Conservation (phyloP, 2,888 invertebrate species). For the Erebia epiphron region DNA sequence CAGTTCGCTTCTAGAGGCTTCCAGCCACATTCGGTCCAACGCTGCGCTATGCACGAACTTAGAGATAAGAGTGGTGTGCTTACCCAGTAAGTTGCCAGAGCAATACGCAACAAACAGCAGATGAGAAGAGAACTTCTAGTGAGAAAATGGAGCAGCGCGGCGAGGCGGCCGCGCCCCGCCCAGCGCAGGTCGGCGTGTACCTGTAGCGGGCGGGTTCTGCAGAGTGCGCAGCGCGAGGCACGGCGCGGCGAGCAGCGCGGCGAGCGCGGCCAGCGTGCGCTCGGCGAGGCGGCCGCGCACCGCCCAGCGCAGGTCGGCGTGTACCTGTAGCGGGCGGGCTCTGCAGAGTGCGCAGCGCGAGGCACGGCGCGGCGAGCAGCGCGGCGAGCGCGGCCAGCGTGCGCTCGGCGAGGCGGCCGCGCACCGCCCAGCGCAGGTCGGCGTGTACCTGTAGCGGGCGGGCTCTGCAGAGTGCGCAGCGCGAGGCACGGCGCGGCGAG, state of each 20-base stretch:
- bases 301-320: constrained; percentile 66
- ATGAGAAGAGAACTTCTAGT: too few species aligned
- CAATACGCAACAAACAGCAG: too few species aligned
- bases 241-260: constrained; percentile 51
- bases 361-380: constrained; percentile 46
- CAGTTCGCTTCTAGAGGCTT: too few species aligned
- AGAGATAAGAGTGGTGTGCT: too few species aligned
- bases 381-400: constrained; percentile 53
- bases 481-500: constrained; percentile 39
- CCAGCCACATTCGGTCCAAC: too few species aligned
- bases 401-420: constrained; percentile 58
- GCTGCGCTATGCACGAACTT: too few species aligned
- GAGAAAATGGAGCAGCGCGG: constrained; percentile 44
- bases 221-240: constrained; percentile 40
- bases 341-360: constrained; percentile 42
- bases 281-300: constrained; percentile 63
- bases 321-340: constrained; percentile 49
- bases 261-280: constrained; percentile 52
- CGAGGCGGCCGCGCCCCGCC: constrained; percentile 58
- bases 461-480: constrained; percentile 43
- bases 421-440: constrained; percentile 64
- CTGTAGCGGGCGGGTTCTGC: constrained; percentile 43
- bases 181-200: constrained; percentile 72
- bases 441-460: constrained; percentile 58
- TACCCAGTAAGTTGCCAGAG: too few species aligned